phyloP scores from a whole-genome alignment of 2,113 vertebrate genomes.

The Oncorhynchus kisutch region DNA sequence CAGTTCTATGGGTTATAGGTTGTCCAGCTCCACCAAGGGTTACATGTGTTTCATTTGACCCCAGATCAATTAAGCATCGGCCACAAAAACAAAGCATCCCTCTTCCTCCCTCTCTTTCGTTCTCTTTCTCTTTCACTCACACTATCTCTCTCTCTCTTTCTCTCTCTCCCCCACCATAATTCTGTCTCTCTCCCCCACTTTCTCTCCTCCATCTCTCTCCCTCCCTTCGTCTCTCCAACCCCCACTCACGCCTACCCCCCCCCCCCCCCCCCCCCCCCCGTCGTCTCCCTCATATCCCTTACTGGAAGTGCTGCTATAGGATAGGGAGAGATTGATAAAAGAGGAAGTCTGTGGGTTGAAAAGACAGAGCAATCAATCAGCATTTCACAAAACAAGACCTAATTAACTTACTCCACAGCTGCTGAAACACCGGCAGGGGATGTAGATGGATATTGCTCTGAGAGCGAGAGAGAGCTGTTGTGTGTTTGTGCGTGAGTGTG shows the following conservation, averaged over 20 bases:
- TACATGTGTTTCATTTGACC: too few relatives aligned
- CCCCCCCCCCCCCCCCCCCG: neutral
- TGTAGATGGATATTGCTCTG: neutral
- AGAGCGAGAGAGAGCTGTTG: neutral
- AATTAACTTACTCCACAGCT: constrained; percentile 5
- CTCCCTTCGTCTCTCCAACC: neutral
- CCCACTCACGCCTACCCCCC: constrained; percentile 1
- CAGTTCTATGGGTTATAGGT: too few relatives aligned
- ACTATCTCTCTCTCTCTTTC: constrained; percentile 45
- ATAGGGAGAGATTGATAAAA: constrained; percentile 75
- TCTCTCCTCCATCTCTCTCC: constrained; percentile 46
- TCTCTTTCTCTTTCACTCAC: constrained; percentile 41
- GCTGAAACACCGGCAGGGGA: neutral
- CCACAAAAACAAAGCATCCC: constrained; percentile 38
- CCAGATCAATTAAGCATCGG: constrained; percentile 10
- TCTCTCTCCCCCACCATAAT: constrained; percentile 4
- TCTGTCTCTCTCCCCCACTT: constrained; percentile 31
- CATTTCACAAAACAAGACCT: neutral
- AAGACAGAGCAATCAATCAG: constrained; percentile 5
- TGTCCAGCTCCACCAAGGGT: too few relatives aligned
- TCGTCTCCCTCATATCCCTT: constrained; percentile 4
- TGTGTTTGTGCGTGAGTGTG: neutral
- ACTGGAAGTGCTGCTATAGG: constrained; percentile 67
- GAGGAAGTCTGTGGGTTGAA: neutral
- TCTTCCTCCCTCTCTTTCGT: constrained; percentile 41